Conservation (phyloP, 2,113 vertebrate species). For the Heterotilapia buettikoferi region DNA sequence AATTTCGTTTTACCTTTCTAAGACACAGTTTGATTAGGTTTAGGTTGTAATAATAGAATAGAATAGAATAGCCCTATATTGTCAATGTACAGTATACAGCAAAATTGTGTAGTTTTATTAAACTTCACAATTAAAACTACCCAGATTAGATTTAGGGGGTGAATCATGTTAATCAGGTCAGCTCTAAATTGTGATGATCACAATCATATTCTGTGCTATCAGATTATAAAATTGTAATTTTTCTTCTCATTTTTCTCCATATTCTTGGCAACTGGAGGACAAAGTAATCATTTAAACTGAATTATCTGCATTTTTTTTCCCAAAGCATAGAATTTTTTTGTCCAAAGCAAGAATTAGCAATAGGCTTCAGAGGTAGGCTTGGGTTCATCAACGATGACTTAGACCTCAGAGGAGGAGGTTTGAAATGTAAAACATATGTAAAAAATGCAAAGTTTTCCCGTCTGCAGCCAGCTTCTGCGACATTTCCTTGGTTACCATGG, state of each 20-base stretch:
- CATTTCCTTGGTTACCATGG: not conserved
- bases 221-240: not conserved
- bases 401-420: not conserved
- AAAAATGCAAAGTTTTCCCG: not conserved
- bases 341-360: not conserved
- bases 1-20: not conserved
- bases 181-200: not conserved
- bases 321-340: not conserved
- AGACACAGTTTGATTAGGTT: not conserved
- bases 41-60: not conserved
- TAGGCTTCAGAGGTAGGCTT: not conserved
- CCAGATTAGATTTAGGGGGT: not conserved
- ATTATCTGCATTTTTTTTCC: not conserved
- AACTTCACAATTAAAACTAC: not conserved
- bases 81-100: not conserved
- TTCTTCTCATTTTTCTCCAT: not conserved
- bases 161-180: not conserved
- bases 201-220: not conserved
- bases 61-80: not conserved
- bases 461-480: too few relatives aligned
- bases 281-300: not conserved
- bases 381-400: not conserved
- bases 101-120: not conserved
- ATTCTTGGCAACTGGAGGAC: not conserved
- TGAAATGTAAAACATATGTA: not conserved